Percentiles rank a stretch among this genome's conserved stretches.
phyloP scores from a whole-genome alignment of 2,888 invertebrate species.

The Stegana nigrithorax region DNA sequence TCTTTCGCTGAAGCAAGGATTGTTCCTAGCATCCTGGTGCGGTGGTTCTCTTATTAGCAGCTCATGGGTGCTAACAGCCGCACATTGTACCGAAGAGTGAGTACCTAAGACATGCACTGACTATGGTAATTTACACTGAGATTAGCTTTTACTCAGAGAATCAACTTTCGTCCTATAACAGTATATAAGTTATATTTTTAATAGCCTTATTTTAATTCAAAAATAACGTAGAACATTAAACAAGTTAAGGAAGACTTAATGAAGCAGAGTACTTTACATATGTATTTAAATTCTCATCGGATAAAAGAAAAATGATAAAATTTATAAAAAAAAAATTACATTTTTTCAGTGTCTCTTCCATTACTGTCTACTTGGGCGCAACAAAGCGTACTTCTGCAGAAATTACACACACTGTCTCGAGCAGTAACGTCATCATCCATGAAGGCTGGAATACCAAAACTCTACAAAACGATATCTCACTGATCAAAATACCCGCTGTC shows the following conservation, averaged over 20 bases:
- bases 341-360: slow-evolving; percentile 33
- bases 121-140: too few relatives aligned
- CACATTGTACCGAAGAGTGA: slow-evolving; percentile 58
- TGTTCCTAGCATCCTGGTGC: slow-evolving; percentile 45
- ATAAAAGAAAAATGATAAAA: too few relatives aligned
- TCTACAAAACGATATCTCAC: slow-evolving; percentile 52
- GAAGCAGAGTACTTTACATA: too few relatives aligned
- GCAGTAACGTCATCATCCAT: slow-evolving; percentile 39
- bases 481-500: slow-evolving; percentile 45
- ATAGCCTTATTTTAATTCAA: neutral
- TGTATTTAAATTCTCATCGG: too few relatives aligned
- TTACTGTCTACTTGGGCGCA: slow-evolving; percentile 48
- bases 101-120: too few relatives aligned
- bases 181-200: neutral
- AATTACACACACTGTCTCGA: slow-evolving; percentile 35
- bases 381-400: slow-evolving; percentile 33
- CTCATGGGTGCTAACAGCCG: slow-evolving; percentile 60
- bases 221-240: neutral
- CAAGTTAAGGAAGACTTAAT: neutral
- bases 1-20: slow-evolving; percentile 42
- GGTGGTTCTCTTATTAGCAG: slow-evolving; percentile 56
- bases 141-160: too few relatives aligned
- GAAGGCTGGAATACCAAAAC: slow-evolving; percentile 42
- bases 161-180: too few relatives aligned
- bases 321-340: too few relatives aligned